These are phyloP conservation scores for Xenentodon cancila DNA, from an alignment of 2,797 vertebrate genomes.

Conservation along the genomic window DNA sequence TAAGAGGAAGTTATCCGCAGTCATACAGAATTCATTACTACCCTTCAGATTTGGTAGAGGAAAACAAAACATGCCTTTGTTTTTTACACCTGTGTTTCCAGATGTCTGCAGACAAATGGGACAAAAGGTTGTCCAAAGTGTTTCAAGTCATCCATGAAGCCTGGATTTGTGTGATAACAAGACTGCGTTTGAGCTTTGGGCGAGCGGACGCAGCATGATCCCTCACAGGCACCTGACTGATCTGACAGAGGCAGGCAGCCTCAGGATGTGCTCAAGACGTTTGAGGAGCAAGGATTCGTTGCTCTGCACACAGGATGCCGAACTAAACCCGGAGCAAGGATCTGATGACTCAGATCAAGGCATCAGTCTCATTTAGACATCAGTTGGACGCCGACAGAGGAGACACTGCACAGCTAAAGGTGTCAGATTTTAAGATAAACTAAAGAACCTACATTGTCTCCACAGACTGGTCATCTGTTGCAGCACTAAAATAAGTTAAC, in stretches of 20 bases:
- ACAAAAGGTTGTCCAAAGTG: constrained; percentile 95
- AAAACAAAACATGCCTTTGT: background rate
- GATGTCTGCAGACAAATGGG: constrained; percentile 94
- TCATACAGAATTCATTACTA: background rate
- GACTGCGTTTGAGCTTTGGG: constrained; percentile 33
- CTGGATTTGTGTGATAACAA: constrained; percentile 91
- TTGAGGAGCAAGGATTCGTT: constrained; percentile 39
- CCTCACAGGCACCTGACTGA: constrained; percentile 56
- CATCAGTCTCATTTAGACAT: constrained; percentile 37
- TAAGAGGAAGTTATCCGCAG: background rate
- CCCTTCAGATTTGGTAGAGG: background rate
- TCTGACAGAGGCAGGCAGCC: constrained; percentile 54
- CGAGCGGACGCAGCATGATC: constrained; percentile 53
- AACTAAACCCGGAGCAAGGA: constrained; percentile 39
- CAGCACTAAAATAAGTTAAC: constrained; percentile 29
- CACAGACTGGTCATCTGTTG: constrained; percentile 31
- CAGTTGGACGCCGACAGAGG: constrained; percentile 34
- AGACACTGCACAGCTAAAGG: constrained; percentile 13
- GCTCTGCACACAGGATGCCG: constrained; percentile 44
- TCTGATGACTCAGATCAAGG: constrained; percentile 34
- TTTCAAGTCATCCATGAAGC: constrained; percentile 93
- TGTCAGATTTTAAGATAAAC: constrained; percentile 43
- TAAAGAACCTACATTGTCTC: constrained; percentile 31
- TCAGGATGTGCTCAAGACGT: constrained; percentile 44
- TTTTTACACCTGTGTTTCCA: constrained; percentile 52